Evolutionary conservation across 2,888 invertebrate genomes (phyloP).

Genomic region (Coremacera marginata): DNA sequence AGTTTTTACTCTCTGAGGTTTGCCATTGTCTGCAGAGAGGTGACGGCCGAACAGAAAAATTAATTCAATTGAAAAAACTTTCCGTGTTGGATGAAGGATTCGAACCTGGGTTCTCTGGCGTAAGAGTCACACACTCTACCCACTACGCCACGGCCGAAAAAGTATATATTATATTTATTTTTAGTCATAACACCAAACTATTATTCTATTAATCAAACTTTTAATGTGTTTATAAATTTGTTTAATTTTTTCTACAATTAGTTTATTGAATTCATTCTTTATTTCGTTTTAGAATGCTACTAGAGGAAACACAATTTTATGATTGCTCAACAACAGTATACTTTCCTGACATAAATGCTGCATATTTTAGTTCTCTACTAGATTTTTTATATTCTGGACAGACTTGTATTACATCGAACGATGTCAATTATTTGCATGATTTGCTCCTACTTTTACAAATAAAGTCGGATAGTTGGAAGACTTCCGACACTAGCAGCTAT

Average conservation of each 20-base stretch:
- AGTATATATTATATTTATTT: no score
- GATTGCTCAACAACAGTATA: slow-evolving; percentile 84
- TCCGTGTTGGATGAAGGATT: no score
- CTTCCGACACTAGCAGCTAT: slow-evolving; percentile 66
- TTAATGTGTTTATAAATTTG: not conserved
- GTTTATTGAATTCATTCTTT: not conserved
- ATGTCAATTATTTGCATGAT: slow-evolving; percentile 86
- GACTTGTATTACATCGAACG: slow-evolving; percentile 73
- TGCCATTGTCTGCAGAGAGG: no score
- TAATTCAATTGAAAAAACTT: no score
- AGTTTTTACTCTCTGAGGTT: no score
- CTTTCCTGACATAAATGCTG: slow-evolving; percentile 85
- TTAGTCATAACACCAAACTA: no score
- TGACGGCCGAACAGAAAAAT: no score
- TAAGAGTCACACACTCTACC: no score
- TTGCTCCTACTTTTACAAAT: slow-evolving; percentile 86
- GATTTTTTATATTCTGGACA: slow-evolving; percentile 90
- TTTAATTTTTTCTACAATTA: no score
- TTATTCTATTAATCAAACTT: no score
- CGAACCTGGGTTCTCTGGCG: no score
- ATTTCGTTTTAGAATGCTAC: slow-evolving; percentile 72
- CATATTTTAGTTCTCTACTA: slow-evolving; percentile 84
- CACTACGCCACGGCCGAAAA: no score
- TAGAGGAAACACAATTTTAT: slow-evolving; percentile 79
- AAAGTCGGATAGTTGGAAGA: slow-evolving; percentile 83